phyloP scores from a whole-genome alignment of 2,113 vertebrate species.

The Mesembrinibis cayennensis region DNA sequence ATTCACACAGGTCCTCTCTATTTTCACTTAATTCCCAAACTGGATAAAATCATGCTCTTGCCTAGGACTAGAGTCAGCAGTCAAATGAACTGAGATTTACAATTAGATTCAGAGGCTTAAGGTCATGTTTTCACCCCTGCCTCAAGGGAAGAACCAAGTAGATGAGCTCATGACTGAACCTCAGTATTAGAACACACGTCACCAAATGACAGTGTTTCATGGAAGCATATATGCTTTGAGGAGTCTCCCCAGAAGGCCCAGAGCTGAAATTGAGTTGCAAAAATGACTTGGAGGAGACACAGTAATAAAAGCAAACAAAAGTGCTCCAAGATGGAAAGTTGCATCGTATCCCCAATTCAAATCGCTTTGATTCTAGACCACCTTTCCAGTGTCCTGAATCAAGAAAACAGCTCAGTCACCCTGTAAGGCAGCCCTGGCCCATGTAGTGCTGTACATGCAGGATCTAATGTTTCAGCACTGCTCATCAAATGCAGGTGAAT shows the following conservation, averaged over 20 bases:
- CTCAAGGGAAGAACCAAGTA: not conserved
- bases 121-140: not conserved
- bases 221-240: not conserved
- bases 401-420: not conserved
- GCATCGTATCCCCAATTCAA: not conserved
- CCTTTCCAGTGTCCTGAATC: not conserved
- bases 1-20: not conserved
- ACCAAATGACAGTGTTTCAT: accelerated
- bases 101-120: not conserved
- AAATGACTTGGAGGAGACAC: not conserved
- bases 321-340: not conserved
- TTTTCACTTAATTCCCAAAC: not conserved
- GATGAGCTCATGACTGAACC: not conserved
- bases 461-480: not conserved
- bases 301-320: not conserved
- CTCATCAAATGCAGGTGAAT: not conserved
- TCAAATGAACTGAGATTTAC: not conserved
- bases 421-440: not conserved
- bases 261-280: not conserved
- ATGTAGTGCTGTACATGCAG: not conserved
- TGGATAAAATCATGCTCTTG: not conserved
- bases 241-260: not conserved
- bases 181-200: not conserved
- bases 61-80: not conserved
- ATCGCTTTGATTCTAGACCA: not conserved